These are phyloP conservation scores for Sinohyriopsis cumingii DNA, from an alignment of 2,888 invertebrate species.

Conservation along the genomic window DNA sequence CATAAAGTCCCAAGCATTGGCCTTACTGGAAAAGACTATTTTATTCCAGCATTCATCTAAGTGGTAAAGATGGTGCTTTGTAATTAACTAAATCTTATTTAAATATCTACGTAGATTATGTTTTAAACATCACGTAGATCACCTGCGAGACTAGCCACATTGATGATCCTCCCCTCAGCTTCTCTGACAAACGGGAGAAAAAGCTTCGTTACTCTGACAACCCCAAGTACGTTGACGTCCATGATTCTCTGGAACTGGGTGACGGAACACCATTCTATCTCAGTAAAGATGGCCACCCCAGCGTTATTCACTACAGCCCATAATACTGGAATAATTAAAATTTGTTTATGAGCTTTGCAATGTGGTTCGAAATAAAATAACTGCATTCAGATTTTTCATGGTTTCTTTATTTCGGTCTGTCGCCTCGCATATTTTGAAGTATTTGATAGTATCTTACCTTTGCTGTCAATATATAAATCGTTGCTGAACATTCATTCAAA, in stretches of 20 bases:
- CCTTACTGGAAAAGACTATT: too few relatives aligned
- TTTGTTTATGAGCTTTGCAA: neutral
- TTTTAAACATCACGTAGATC: slow-evolving; percentile 8
- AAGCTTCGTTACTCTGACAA: slow-evolving; percentile 64
- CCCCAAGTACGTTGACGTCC: slow-evolving; percentile 65
- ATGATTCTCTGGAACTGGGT: slow-evolving; percentile 59
- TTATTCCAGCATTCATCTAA: too few relatives aligned
- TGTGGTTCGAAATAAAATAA: neutral
- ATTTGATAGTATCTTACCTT: too few relatives aligned
- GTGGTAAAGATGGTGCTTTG: too few relatives aligned
- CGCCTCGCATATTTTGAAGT: too few relatives aligned
- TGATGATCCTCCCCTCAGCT: slow-evolving; percentile 59
- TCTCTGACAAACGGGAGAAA: slow-evolving; percentile 60
- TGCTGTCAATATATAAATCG: too few relatives aligned
- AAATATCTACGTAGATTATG: neutral
- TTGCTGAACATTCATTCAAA: too few relatives aligned
- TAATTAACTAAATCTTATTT: too few relatives aligned
- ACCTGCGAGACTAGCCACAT: slow-evolving; percentile 68
- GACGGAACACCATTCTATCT: slow-evolving; percentile 66
- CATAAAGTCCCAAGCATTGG: too few relatives aligned
- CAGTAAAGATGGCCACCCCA: slow-evolving; percentile 61
- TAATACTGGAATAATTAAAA: slow-evolving; percentile 43
- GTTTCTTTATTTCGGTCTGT: too few relatives aligned
- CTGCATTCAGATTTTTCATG: too few relatives aligned
- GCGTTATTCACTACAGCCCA: slow-evolving; percentile 69